Base-by-base conservation (phyloP, 2,888 invertebrate species). In the Chrysopilus asiliformis region DNA sequence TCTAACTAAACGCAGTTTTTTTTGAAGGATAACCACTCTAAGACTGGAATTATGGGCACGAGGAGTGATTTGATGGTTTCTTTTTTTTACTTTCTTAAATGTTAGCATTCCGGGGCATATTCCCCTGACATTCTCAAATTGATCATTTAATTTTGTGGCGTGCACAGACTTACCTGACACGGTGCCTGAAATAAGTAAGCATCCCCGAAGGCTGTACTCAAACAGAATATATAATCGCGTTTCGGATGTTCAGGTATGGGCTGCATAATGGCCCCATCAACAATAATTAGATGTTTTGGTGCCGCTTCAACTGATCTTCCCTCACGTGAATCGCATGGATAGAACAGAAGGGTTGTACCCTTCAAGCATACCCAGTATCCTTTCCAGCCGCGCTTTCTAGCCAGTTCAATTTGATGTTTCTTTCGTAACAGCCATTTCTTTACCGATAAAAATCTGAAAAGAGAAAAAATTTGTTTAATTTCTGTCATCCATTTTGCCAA, bases 171-270 rank as follows among this genome's bases (percentile, higher is more conserved):
- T 63, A 79, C 79, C 73, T 79, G 79, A 60, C 79, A 79, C 32
- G 79, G 79, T 38, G 79, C 95, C 76, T 95, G 94, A 67, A 95
- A 93, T 45, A 95, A 72, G 66, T 94, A 95, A 44, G 94, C 94
- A 67, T 95, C 94, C 46, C 95, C 97, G 65, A 94, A 94, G 34
- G 93, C 91, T 24, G 94, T 95, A 68, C 93, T 94, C 53, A 97
- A 74, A 62, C 95, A 94, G 71, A 97, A 95, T 64, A 97, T 93
- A 67, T 91, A 84, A 67, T 95, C 94, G 50, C 94, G 73, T 64
- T 94, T 93, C 13, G 95, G 95, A 65, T 97, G 94, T 64, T 97
- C 95, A n/a, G 95, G 95, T 56, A 95, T 91, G 32, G 94, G 90
- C 66, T 95, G 95, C 83, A 93, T 91, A 64, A 97, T 91, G 52